Evolutionary conservation across 2,113 vertebrate genomes (phyloP).

Genomic region (Zapornia atra): DNA sequence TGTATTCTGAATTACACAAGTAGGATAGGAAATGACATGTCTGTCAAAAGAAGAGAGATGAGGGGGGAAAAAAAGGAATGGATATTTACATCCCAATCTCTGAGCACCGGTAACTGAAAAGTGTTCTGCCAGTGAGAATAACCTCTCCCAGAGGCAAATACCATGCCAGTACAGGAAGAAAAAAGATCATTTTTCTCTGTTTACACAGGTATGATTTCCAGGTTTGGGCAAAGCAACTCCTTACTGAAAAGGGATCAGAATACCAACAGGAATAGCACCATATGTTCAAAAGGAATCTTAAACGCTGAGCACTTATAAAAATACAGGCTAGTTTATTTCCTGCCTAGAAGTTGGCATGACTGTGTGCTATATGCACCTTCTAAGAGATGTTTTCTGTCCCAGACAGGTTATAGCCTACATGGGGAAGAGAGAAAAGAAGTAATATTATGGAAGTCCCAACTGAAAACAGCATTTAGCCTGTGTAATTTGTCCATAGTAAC

Average conservation of each 20-base stretch:
- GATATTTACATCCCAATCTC: neutral
- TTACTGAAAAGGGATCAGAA: neutral
- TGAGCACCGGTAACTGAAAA: neutral
- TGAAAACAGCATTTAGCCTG: neutral
- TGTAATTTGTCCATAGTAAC: neutral
- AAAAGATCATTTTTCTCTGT: neutral
- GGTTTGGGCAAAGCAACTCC: neutral
- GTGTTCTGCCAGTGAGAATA: neutral
- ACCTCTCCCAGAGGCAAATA: neutral
- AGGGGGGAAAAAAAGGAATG: neutral
- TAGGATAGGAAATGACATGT: neutral
- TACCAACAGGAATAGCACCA: neutral
- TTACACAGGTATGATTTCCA: neutral
- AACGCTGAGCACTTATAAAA: neutral
- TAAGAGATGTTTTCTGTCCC: neutral
- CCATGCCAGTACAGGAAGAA: neutral
- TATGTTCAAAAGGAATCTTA: neutral
- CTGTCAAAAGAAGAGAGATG: neutral
- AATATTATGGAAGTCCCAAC: neutral
- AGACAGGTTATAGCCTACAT: neutral
- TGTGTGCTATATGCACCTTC: neutral
- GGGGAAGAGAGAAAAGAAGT: neutral
- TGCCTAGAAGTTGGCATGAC: neutral
- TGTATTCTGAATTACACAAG: neutral
- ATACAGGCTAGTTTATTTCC: neutral